phyloP scores from a whole-genome alignment of 1,140 invertebrate genomes.

The Orius insidiosus region DNA sequence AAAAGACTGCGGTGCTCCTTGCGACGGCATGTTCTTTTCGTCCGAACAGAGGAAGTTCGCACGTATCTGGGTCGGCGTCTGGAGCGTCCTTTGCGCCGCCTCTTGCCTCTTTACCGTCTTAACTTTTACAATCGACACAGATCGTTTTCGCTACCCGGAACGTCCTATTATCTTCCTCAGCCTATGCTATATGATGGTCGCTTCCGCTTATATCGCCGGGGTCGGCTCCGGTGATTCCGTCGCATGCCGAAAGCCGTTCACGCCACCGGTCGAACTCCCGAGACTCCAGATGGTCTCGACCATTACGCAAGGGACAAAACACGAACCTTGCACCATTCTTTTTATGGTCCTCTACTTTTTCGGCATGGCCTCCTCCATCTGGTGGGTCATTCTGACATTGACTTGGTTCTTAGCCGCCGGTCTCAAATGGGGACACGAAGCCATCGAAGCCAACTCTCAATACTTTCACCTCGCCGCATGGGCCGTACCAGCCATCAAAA shows the following conservation, averaged over 20 bases:
- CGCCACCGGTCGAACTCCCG: conserved; percentile 42
- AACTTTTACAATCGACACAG: conserved; percentile 86
- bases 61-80: conserved; percentile 81
- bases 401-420: conserved; percentile 97
- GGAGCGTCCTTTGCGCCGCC: conserved; percentile 76
- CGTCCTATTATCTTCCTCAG: conserved; percentile 94
- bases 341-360: conserved; percentile 99
- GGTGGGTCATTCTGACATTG: conserved; percentile 94
- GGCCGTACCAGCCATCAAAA: conserved; percentile 79
- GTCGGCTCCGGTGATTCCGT: conserved; percentile 70
- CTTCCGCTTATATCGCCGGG: conserved; percentile 82
- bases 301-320: conserved; percentile 33
- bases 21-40: conserved; percentile 83
- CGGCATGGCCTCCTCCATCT: conserved; percentile 89
- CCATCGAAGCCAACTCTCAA: conserved; percentile 93
- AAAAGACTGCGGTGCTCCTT: conserved; percentile 79
- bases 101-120: conserved; percentile 88
- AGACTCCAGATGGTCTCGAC: conserved; percentile 58
- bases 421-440: conserved; percentile 98
- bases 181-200: conserved; percentile 92
- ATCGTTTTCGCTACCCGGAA: conserved; percentile 72
- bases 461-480: conserved; percentile 96
- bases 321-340: conserved; percentile 64
- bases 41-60: conserved; percentile 64
- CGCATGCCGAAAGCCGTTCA: conserved; percentile 72